phyloP scores from a whole-genome alignment of 2,888 invertebrate species.

The Stenchaetothrips biformis region DNA sequence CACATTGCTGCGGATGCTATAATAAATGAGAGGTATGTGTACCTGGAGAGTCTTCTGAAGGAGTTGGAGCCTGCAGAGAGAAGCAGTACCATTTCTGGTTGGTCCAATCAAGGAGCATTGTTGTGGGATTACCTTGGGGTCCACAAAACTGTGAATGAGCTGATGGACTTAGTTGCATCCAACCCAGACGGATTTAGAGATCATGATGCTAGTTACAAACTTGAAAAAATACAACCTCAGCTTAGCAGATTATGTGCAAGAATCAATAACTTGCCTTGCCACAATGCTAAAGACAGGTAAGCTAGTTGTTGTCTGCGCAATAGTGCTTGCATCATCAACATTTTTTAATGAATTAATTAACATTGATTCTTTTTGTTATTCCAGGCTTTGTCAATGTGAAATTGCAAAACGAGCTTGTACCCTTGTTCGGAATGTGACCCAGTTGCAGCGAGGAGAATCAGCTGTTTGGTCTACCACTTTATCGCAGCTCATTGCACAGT shows the following conservation, averaged over 20 bases:
- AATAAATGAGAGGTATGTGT: slow-evolving; percentile 65
- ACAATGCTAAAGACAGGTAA: slow-evolving; percentile 52
- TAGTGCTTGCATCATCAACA: slow-evolving; percentile 21
- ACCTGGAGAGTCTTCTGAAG: slow-evolving; percentile 57
- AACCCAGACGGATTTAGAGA: neutral
- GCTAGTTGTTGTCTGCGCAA: neutral
- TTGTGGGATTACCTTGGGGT: slow-evolving; percentile 67
- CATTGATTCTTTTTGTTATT: slow-evolving; percentile 34
- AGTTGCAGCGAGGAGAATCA: slow-evolving; percentile 41
- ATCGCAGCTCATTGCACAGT: slow-evolving; percentile 49
- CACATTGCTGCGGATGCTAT: slow-evolving; percentile 74
- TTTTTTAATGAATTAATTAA: no score
- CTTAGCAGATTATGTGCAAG: slow-evolving; percentile 51
- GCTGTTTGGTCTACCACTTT: slow-evolving; percentile 40
- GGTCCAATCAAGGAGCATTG: slow-evolving; percentile 68
- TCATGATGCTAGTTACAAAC: slow-evolving; percentile 26
- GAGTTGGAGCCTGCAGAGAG: slow-evolving; percentile 51
- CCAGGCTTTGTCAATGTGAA: slow-evolving; percentile 54
- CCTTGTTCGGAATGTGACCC: slow-evolving; percentile 48
- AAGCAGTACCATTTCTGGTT: slow-evolving; percentile 59
- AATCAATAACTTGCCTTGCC: slow-evolving; percentile 49
- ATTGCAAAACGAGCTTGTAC: slow-evolving; percentile 54
- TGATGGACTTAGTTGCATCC: slow-evolving; percentile 40
- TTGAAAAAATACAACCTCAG: slow-evolving; percentile 51
- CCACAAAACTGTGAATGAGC: slow-evolving; percentile 50